Evolutionary conservation across 2,888 invertebrate species (phyloP), one percentile per base, ranked within the genome.

Genomic region (Nomada fucata): DNA sequence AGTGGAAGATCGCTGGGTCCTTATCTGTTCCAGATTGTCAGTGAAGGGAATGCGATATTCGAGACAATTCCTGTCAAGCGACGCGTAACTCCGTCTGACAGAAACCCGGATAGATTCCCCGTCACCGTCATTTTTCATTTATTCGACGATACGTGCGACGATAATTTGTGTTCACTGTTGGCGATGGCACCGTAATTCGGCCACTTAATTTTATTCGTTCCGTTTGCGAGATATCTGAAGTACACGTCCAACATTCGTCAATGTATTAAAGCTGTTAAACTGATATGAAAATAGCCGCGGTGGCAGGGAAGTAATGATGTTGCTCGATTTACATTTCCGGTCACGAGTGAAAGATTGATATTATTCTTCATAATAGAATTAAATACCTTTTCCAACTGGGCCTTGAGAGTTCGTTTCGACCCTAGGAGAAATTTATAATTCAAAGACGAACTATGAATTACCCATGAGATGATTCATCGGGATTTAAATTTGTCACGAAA

Each of bases 11-110:
- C 76, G 50, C 53, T 20, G 60, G 23, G 60, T 68, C 73, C 76
- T 86, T 86, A 79, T 86, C 81, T 65, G 71, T 63, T 50, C 68
- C 50, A 83, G 69, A 68, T 71, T 83, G 70, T 70, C 71, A 53
- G 50, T 79, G 69, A 82, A 76, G 68, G 76, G 68, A 68, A 85
- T 57, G 79, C 79, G 84, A 77, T 65, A 69, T 72, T 63, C 50
- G 57, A 75, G 52, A 85, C 74, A 70, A 68, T 79, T 79, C 70
- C 77, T 82, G 72, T 79, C 79, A 65, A 61, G 65, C 20, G 26
- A 2, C 42, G 26, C 42, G n/a, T 44, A 57, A 53, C 57, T 71
- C 59, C 26, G 52, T 26, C 47, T 53, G 57, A 65, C 20, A 10
- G 13, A n/a, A 72, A 82, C 52, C 72, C 23, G 13, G 15, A 5